phyloP scores from a whole-genome alignment of 2,113 vertebrate genomes.

The Amphiprion percula region DNA sequence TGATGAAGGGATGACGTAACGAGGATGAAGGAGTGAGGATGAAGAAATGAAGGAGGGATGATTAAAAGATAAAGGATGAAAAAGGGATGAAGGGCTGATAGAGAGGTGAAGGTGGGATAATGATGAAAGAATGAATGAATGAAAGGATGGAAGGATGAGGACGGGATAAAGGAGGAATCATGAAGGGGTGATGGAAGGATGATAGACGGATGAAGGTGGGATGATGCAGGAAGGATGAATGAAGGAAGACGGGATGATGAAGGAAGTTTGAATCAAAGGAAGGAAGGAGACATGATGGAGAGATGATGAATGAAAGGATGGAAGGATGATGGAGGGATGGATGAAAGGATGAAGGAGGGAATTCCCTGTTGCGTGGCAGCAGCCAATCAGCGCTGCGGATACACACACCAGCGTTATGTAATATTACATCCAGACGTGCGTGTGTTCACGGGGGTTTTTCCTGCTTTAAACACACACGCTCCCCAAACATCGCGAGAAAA shows the following conservation, averaged over 20 bases:
- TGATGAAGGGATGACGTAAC: too few relatives aligned
- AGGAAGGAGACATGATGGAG: neutral
- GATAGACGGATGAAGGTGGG: neutral
- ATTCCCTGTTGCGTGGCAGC: slow-evolving; percentile 73
- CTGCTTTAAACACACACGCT: neutral
- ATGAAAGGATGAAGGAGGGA: slow-evolving; percentile 64
- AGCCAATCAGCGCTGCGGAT: slow-evolving; percentile 64
- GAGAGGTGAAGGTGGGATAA: neutral
- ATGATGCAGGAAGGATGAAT: too few relatives aligned
- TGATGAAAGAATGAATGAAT: fast-evolving
- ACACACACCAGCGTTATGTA: slow-evolving; percentile 61
- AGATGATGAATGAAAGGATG: neutral
- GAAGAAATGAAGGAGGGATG: neutral
- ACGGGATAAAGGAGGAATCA: fast-evolving
- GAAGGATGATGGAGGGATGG: neutral
- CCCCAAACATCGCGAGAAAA: slow-evolving; percentile 36
- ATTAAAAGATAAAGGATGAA: neutral
- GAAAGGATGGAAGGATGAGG: neutral
- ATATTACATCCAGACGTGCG: slow-evolving; percentile 40
- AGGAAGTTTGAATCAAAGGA: neutral
- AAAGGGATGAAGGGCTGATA: neutral
- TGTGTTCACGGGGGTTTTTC: slow-evolving; percentile 29
- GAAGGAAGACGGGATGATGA: neutral
- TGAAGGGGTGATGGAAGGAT: neutral
- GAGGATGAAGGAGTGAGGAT: neutral